Conservation (phyloP, 2,888 invertebrate species). For the Pteria penguin region DNA sequence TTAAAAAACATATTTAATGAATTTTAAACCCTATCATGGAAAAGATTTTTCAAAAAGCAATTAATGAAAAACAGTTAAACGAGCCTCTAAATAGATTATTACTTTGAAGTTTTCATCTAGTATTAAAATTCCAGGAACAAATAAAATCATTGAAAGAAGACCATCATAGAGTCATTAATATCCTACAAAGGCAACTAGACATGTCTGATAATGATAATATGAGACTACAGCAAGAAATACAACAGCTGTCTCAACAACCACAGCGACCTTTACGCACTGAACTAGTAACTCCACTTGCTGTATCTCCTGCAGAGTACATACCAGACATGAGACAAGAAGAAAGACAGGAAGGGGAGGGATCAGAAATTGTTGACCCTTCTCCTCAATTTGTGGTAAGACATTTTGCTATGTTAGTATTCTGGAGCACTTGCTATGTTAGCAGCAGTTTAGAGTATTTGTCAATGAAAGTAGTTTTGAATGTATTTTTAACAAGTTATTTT, state of each 20-base stretch:
- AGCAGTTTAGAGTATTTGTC: neutral
- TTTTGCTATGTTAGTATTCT: neutral
- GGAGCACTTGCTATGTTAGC: neutral
- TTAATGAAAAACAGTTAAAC: no score
- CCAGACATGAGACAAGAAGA: conserved; percentile 69
- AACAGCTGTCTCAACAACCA: conserved; percentile 46
- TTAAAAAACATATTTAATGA: no score
- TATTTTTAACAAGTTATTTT: neutral
- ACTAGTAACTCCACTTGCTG: conserved; percentile 52
- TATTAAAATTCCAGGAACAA: no score
- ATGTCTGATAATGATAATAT: conserved; percentile 76
- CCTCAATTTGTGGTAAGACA: conserved; percentile 57
- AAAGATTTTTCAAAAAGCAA: no score
- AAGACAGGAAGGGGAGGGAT: conserved; percentile 76
- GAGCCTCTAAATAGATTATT: no score
- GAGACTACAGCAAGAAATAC: conserved; percentile 74
- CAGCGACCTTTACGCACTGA: conserved; percentile 39
- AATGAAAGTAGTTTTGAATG: no score
- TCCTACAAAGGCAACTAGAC: conserved; percentile 80
- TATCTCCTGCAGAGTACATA: conserved; percentile 57
- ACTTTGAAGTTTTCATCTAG: no score
- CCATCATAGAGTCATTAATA: conserved; percentile 75
- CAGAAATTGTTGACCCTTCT: conserved; percentile 72
- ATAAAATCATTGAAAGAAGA: conserved; percentile 80
- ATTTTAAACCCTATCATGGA: no score